These are phyloP conservation scores for Drosophila lacicola DNA, from an alignment of 2,888 invertebrate genomes.

Conservation along the genomic window DNA sequence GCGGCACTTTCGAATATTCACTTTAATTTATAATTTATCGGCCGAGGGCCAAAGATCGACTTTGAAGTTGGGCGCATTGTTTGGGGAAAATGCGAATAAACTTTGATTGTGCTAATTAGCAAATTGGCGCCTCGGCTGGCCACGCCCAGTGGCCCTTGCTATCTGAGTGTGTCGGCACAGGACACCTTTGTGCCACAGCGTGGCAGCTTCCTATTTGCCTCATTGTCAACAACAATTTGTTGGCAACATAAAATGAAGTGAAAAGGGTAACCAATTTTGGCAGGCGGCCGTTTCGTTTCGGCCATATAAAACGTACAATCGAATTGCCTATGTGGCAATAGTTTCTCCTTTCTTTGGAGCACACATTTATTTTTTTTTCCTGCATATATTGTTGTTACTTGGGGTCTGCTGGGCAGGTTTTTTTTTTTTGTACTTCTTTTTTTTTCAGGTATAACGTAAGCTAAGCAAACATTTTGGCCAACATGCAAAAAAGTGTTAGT, in stretches of 20 bases:
- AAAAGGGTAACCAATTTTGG: constrained; percentile 79
- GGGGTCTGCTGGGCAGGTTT: constrained; percentile 34
- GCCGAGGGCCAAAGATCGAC: constrained; percentile 32
- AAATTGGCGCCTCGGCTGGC: constrained; percentile 49
- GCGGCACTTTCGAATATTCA: constrained; percentile 64
- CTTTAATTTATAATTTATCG: constrained; percentile 79
- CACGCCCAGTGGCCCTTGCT: not conserved
- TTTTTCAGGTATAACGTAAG: constrained; percentile 69
- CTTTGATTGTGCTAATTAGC: constrained; percentile 76
- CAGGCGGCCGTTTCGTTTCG: constrained; percentile 31
- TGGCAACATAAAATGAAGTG: constrained; percentile 66
- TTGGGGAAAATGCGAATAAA: constrained; percentile 42
- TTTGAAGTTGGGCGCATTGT: constrained; percentile 57
- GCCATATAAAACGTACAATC: constrained; percentile 64
- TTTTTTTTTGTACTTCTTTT: constrained; percentile 15
- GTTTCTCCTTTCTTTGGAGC: constrained; percentile 43
- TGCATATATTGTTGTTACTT: constrained; percentile 71
- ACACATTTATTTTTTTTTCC: constrained; percentile 21
- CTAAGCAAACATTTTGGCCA: constrained; percentile 68
- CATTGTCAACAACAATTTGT: constrained; percentile 58
- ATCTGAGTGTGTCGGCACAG: constrained; percentile 11
- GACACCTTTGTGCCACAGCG: not conserved
- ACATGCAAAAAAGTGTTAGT: constrained; percentile 76
- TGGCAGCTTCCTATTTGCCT: constrained; percentile 4
- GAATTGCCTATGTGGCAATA: constrained; percentile 78